A percentile compares a stretch with the other conserved stretches of the same genome.
Evolutionary conservation across 2,113 vertebrate species (phyloP).

Genomic region (Archilochus colubris): DNA sequence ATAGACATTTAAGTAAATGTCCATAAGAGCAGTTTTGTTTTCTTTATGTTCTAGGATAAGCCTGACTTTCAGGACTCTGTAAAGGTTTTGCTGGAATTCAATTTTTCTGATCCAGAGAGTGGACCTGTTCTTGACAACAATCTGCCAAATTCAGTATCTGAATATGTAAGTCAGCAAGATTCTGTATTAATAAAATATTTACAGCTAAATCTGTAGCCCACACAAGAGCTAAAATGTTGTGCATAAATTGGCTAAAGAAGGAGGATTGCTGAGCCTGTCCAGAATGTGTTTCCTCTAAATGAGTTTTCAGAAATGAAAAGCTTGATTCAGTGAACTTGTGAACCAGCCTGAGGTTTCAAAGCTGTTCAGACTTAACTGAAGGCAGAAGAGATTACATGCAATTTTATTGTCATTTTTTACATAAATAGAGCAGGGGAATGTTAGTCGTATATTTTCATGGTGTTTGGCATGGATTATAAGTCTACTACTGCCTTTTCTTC

Average conservation of each 20-base stretch:
- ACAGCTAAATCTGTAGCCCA: neutral
- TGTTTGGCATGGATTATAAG: neutral
- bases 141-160: conserved; percentile 85
- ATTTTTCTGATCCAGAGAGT: conserved; percentile 83
- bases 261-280: neutral
- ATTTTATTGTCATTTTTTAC: neutral
- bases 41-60: conserved; percentile 79
- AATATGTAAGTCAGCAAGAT: conserved; percentile 82
- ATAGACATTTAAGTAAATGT: neutral
- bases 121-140: conserved; percentile 89
- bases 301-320: neutral
- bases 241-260: neutral
- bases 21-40: conserved; percentile 1
- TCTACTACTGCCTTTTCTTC: neutral
- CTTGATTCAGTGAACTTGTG: neutral
- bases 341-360: neutral
- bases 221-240: neutral
- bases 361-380: neutral
- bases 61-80: conserved; percentile 92
- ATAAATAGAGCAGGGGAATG: neutral
- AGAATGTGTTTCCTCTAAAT: neutral
- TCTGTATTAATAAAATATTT: neutral
- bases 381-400: neutral
- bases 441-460: neutral
- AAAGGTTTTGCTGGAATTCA: conserved; percentile 89